Evolutionary conservation across 2,113 vertebrate species (phyloP).

Genomic region (Xenotilapia flavipinnis): DNA sequence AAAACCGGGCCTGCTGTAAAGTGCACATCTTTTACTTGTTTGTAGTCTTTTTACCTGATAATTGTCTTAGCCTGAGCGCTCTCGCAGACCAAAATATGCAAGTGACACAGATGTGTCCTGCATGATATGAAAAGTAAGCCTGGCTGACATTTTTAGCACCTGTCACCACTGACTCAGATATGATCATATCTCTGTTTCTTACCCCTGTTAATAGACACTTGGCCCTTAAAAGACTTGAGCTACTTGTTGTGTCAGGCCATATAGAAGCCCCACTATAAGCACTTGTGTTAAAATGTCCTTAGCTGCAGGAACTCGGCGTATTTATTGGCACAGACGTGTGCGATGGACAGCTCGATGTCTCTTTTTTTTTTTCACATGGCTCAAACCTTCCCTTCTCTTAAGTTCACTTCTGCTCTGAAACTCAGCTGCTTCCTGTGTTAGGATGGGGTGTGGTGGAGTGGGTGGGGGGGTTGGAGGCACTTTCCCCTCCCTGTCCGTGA

Average conservation of each 20-base stretch:
- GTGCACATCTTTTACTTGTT: neutral
- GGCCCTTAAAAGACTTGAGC: neutral
- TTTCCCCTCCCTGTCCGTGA: rapidly evolving
- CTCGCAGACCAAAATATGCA: neutral
- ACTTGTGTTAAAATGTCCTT: neutral
- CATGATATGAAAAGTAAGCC: neutral
- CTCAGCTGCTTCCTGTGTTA: slow-evolving; percentile 55
- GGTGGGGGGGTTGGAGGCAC: neutral
- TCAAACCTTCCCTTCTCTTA: neutral
- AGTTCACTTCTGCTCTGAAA: slow-evolving; percentile 61
- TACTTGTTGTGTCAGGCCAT: neutral
- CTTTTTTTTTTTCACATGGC: neutral
- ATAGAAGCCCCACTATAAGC: neutral
- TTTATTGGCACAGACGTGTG: neutral
- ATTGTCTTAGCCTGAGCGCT: neutral
- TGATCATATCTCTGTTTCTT: neutral
- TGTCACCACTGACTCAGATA: neutral
- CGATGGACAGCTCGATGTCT: neutral
- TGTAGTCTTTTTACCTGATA: neutral
- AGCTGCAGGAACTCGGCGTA: rapidly evolving
- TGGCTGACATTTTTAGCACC: neutral
- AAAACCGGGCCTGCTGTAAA: neutral
- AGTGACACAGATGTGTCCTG: neutral
- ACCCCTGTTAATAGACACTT: neutral
- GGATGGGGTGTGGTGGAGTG: neutral